Evolutionary conservation across 2,797 vertebrate genomes (phyloP).

Genomic region (Monodelphis domestica): DNA sequence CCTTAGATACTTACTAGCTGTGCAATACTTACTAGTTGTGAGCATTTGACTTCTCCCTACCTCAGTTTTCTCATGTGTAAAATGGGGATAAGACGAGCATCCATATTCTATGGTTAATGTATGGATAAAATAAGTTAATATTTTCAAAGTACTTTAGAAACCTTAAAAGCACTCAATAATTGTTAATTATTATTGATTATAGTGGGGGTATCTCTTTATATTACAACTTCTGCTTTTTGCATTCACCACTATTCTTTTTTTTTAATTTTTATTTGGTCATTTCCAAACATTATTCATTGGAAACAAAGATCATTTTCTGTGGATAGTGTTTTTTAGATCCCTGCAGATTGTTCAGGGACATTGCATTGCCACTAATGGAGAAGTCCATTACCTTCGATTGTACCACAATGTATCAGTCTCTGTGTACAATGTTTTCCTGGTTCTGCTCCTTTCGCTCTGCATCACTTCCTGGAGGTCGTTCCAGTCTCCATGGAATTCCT

Average conservation of each 20-base stretch:
- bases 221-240: neutral
- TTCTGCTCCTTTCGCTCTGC: no score
- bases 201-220: neutral
- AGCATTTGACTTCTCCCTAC: neutral
- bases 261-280: no score
- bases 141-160: neutral
- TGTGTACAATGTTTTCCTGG: no score
- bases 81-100: neutral
- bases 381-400: no score
- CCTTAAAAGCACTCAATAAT: neutral
- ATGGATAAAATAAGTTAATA: neutral
- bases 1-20: neutral
- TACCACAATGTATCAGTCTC: no score
- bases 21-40: neutral
- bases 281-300: no score
- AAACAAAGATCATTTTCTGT: no score
- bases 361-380: no score
- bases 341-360: no score
- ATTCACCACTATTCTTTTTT: neutral
- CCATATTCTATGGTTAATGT: neutral
- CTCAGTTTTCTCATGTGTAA: neutral
- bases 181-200: neutral
- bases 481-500: no score
- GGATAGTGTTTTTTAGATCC: no score
- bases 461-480: no score